Conservation (phyloP, 2,888 invertebrate species). For the Suillia variegata region DNA sequence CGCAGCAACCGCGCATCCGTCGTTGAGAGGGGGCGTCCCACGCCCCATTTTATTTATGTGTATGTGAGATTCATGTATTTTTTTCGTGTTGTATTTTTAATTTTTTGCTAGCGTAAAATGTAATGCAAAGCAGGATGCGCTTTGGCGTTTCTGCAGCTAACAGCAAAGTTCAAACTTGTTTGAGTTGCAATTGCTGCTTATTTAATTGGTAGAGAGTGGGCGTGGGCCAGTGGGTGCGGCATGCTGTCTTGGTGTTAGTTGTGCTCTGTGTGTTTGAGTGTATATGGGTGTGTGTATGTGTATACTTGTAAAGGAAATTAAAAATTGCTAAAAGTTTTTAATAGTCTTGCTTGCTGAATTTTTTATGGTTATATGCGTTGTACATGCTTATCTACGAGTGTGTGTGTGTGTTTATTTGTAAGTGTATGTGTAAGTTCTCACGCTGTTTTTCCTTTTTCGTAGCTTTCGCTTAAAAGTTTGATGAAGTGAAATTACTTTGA, state of each 20-base stretch:
- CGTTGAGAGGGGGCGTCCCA: neutral
- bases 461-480: neutral
- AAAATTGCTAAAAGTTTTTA: neutral
- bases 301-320: constrained; percentile 1
- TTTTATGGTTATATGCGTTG: neutral
- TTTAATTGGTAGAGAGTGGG: constrained; percentile 19
- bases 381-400: no score
- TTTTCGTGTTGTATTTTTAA: neutral
- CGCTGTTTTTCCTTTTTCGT: neutral
- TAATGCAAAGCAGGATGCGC: neutral
- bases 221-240: constrained; percentile 27
- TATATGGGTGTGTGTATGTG: no score
- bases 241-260: neutral
- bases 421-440: neutral
- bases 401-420: neutral
- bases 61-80: neutral
- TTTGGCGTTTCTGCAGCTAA: neutral
- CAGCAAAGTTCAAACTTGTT: neutral
- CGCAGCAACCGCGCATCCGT: neutral
- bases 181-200: neutral
- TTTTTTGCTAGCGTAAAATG: neutral
- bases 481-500: constrained; percentile 4
- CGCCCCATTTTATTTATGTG: no score
- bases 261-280: no score
- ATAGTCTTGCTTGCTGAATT: neutral